Conservation (phyloP, 2,888 invertebrate genomes). For the Amiota communis region DNA sequence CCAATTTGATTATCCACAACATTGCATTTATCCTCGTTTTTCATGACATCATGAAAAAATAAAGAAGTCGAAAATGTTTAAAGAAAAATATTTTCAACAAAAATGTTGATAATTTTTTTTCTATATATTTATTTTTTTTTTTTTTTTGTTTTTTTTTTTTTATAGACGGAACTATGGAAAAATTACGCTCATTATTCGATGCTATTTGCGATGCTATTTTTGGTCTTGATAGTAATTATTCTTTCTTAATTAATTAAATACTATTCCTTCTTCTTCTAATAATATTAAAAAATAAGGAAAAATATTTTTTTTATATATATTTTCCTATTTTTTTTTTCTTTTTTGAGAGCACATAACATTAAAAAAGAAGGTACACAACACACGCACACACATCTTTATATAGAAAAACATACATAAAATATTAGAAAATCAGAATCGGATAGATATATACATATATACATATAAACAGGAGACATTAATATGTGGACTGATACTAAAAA, state of each 20-base stretch:
- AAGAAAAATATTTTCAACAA: not conserved
- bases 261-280: slow-evolving; percentile 56
- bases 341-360: slow-evolving; percentile 57
- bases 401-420: slow-evolving; percentile 27
- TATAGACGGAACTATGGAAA: slow-evolving; percentile 65
- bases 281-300: slow-evolving; percentile 47
- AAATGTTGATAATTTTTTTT: slow-evolving; percentile 44
- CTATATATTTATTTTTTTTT: slow-evolving; percentile 56
- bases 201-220: slow-evolving; percentile 66
- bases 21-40: not conserved
- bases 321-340: slow-evolving; percentile 49
- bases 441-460: slow-evolving; percentile 28
- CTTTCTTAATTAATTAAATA: slow-evolving; percentile 35
- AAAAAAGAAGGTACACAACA: slow-evolving; percentile 32
- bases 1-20: too few species aligned
- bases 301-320: slow-evolving; percentile 9
- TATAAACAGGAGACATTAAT: not conserved
- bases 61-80: not conserved
- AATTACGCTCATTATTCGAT: slow-evolving; percentile 66
- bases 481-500: too few species aligned
- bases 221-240: slow-evolving; percentile 66
- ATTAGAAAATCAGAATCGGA: not conserved
- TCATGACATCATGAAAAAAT: not conserved
- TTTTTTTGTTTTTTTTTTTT: slow-evolving; percentile 58
- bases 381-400: slow-evolving; percentile 25